Evolutionary conservation across 2,113 vertebrate species (phyloP).

Genomic region (Erinaceus europaeus): DNA sequence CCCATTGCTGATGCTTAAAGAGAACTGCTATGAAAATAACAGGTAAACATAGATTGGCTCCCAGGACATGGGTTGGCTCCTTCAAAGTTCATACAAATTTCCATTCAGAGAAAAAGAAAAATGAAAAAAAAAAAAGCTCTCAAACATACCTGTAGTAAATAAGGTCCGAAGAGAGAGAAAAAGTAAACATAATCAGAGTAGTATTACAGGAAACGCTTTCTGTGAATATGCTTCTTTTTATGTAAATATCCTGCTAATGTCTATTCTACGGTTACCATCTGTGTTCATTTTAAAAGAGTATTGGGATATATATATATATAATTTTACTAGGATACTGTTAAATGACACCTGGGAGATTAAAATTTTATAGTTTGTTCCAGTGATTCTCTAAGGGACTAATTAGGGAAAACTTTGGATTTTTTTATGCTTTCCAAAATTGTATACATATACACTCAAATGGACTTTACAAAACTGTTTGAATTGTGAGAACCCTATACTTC

Average conservation of each 20-base stretch:
- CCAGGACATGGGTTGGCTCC: background rate
- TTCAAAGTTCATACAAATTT: background rate
- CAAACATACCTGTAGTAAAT: background rate
- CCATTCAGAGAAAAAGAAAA: background rate
- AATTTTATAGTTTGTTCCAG: slow-evolving; percentile 74
- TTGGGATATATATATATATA: slow-evolving; percentile 59
- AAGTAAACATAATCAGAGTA: slow-evolving; percentile 1
- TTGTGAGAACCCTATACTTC: slow-evolving; percentile 44
- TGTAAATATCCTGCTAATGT: slow-evolving; percentile 59
- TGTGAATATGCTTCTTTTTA: slow-evolving; percentile 48
- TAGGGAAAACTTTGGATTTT: slow-evolving; percentile 67
- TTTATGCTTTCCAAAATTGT: slow-evolving; percentile 70
- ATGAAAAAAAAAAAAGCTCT: background rate
- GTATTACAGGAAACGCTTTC: background rate
- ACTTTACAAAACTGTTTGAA: slow-evolving; percentile 59
- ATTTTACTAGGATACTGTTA: slow-evolving; percentile 67
- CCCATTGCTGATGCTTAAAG: no score
- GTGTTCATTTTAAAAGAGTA: slow-evolving; percentile 63
- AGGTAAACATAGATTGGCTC: accelerated
- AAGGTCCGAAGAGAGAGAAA: background rate
- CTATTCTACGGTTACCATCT: slow-evolving; percentile 63
- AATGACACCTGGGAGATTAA: slow-evolving; percentile 69
- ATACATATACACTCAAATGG: slow-evolving; percentile 54
- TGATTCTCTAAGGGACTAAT: slow-evolving; percentile 83
- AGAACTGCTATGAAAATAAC: background rate